Conservation (phyloP, 1,140 invertebrate species). For the Fopius arisanus region DNA sequence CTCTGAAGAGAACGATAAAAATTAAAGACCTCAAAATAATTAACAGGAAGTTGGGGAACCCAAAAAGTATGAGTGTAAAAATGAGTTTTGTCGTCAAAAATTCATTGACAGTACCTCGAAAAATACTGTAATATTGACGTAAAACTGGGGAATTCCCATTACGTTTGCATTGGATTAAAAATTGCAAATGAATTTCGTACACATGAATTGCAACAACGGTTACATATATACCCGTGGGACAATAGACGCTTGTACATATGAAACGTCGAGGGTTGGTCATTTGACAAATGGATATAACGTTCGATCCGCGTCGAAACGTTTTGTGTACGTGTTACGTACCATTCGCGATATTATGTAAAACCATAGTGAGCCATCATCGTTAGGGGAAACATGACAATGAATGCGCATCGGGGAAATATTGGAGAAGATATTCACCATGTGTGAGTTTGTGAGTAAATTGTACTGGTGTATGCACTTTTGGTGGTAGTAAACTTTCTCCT, state of each 20-base stretch:
- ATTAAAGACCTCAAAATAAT: no score
- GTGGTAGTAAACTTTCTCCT: no score
- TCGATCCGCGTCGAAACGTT: constrained; percentile 9
- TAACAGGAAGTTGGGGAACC: no score
- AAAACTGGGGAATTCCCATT: not conserved
- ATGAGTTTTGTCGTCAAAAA: not conserved
- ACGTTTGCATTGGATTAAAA: constrained; percentile 7
- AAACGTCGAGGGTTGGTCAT: not conserved
- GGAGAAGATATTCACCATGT: not conserved
- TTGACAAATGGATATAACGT: constrained; percentile 9
- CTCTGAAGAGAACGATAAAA: no score
- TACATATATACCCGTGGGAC: not conserved
- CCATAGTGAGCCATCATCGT: constrained; percentile 15
- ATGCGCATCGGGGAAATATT: not conserved
- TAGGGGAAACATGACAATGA: not conserved
- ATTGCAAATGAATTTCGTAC: not conserved
- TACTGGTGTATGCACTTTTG: no score
- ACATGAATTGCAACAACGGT: not conserved
- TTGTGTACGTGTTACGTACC: not conserved
- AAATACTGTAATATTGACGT: not conserved
- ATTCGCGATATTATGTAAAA: constrained; percentile 19
- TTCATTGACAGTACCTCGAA: not conserved
- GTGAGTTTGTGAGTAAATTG: not conserved
- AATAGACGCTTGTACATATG: not conserved
- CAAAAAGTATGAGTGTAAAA: no score